Base-by-base conservation (phyloP, 64 coral and sea anemone species). In the Actinia tenebrosa region DNA sequence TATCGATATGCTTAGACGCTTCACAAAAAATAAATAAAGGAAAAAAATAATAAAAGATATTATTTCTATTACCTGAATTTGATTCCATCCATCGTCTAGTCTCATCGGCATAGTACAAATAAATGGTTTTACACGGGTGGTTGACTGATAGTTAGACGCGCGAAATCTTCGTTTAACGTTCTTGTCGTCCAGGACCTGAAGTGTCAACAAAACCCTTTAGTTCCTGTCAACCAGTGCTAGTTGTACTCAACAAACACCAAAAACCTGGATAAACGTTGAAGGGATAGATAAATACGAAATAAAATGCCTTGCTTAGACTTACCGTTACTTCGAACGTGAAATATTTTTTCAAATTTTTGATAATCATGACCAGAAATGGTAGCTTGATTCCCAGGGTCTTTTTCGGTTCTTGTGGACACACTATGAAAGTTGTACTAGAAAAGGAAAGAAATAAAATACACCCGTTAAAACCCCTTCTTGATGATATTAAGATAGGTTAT, bases 61-160 rank as follows among this genome's bases (percentile, higher is more conserved):
- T 10, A 26, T 71, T 84, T 61, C 17, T 26, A 87, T 22, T 92
- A 99, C 97, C 93, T 99, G 97, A 79, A 99, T 99, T 85, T 99
- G 97, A 87, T 99, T 99, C 97, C 97, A 99, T 20, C 97, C 97
- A 90, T 99, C 97, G 78, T 99, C 97, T 62, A 99, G 90, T 93
- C 97, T 99, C 97, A 99, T 99, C 0, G 97, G 97, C 97, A 99
- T 99, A n/a, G 97, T 99, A 56, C 97, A 99, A 93, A 99, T 99
- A 79, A 99, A 99, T 19, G 97, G 97, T 91, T 99, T 99, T 66
- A 99, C 97, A 89, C 97, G 69, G 26, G 97, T 99, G 5, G 97
- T 99, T 58, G 97, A 99, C 56, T 99, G 97, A 62, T 99, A 99
- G 89, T 99, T 99, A 8, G 97, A 99, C 19, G 97, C 97, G 54